Evolutionary conservation across 2,113 vertebrate species (phyloP).

Genomic region (Coptodon bakossiorum): DNA sequence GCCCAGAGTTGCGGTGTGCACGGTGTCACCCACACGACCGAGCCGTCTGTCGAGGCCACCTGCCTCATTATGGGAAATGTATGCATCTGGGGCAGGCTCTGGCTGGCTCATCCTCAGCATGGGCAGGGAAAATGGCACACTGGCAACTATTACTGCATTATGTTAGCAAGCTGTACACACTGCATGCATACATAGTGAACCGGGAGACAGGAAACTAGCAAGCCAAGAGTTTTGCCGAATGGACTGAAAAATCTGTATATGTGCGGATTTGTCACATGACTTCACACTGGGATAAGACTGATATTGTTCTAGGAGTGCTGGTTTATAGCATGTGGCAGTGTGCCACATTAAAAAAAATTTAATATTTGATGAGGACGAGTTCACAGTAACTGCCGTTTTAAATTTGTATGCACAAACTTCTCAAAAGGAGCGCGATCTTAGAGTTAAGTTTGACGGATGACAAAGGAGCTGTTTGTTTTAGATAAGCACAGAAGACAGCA

Average conservation of each 20-base stretch:
- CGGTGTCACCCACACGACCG: constrained; percentile 65
- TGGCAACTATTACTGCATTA: constrained; percentile 66
- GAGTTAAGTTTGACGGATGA: background rate
- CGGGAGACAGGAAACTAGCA: background rate
- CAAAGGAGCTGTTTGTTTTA: background rate
- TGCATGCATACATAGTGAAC: constrained; percentile 32
- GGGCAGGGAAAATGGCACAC: constrained; percentile 63
- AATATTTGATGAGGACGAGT: background rate
- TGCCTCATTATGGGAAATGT: constrained; percentile 73
- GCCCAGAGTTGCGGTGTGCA: constrained; percentile 64
- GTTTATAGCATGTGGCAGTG: background rate
- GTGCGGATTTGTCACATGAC: background rate
- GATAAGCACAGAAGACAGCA: background rate
- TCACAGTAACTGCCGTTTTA: background rate
- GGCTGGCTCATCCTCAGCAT: constrained; percentile 56
- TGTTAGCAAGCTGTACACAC: constrained; percentile 58
- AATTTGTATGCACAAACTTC: background rate
- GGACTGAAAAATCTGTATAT: background rate
- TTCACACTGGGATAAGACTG: constrained; percentile 7
- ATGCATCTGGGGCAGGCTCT: constrained; percentile 71
- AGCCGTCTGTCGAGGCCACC: constrained; percentile 70
- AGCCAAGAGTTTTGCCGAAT: constrained; percentile 25
- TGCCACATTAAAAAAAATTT: background rate
- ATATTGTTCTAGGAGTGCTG: background rate
- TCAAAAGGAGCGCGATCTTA: background rate